Evolutionary conservation across 2,888 invertebrate genomes (phyloP).

Genomic region (Tetragonula carbonaria): DNA sequence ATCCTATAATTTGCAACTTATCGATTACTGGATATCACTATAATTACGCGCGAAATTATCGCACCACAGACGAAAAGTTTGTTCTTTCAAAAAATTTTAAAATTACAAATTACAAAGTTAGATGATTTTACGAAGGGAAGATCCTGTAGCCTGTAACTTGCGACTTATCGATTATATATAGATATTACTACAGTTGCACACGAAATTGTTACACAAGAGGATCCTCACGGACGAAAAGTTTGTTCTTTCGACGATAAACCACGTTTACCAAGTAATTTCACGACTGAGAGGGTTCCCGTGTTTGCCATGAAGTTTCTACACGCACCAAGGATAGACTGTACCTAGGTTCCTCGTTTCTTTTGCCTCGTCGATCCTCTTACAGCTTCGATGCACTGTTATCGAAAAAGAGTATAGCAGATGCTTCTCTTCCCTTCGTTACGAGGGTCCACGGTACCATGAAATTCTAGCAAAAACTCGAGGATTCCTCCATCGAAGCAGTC

Average conservation of each 20-base stretch:
- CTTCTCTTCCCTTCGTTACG: no score
- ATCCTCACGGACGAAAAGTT: neutral
- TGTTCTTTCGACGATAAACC: neutral
- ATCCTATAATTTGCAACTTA: neutral
- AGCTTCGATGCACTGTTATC: neutral
- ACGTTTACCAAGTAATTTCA: conserved; percentile 27
- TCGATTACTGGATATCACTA: no score
- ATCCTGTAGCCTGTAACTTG: no score
- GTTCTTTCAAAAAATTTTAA: no score
- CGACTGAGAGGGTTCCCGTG: conserved; percentile 32
- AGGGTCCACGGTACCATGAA: neutral
- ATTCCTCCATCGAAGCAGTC: neutral
- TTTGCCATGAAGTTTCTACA: neutral
- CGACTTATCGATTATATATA: no score
- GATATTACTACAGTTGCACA: no score
- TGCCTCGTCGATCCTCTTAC: neutral
- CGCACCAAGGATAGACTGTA: neutral
- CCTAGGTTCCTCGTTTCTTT: neutral
- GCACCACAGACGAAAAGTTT: neutral
- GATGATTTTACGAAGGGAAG: no score
- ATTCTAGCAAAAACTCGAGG: neutral
- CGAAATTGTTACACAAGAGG: no score
- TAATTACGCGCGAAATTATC: neutral
- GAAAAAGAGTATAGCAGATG: neutral
- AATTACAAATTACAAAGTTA: no score